These are phyloP conservation scores for Drosophila punjabiensis DNA, from an alignment of 1,140 invertebrate species.

Conservation along the genomic window DNA sequence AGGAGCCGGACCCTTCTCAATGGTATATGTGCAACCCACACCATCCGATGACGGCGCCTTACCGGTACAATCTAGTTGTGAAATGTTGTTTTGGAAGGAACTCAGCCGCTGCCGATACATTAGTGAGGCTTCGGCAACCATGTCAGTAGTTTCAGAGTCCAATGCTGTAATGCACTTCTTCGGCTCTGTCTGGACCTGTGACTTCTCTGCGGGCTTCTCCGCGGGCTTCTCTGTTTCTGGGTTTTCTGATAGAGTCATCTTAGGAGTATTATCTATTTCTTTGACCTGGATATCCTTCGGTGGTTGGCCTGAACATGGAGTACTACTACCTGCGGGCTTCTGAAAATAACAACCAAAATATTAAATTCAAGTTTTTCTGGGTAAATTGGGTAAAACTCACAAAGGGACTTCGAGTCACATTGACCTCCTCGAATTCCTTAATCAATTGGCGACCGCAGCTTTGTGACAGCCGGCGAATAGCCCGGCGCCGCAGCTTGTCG, in stretches of 20 bases:
- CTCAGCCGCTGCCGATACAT: background rate
- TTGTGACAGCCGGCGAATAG: slow-evolving; percentile 58
- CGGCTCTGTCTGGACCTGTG: background rate
- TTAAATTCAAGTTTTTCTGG: background rate
- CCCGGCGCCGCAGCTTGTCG: slow-evolving; percentile 61
- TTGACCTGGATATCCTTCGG: no score
- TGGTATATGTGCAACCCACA: slow-evolving; percentile 39
- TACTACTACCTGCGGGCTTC: slow-evolving; percentile 45
- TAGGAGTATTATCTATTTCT: background rate
- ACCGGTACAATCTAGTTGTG: background rate
- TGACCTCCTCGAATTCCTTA: slow-evolving; percentile 48
- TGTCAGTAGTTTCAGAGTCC: background rate
- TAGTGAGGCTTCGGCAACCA: slow-evolving; percentile 3
- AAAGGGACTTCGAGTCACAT: slow-evolving; percentile 26
- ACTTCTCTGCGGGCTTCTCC: background rate
- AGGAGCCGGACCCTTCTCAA: slow-evolving; percentile 40
- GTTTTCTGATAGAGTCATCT: background rate
- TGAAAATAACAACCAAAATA: slow-evolving; percentile 4
- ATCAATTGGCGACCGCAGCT: slow-evolving; percentile 61
- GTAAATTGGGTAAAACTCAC: slow-evolving; percentile 26
- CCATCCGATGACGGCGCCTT: background rate
- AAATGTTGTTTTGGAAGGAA: slow-evolving; percentile 14
- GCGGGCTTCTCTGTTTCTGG: background rate
- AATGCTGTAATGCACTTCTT: background rate
- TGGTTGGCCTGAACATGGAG: slow-evolving; percentile 15